phyloP scores from a whole-genome alignment of 2,113 vertebrate species.

The Lepidothrix coronata region DNA sequence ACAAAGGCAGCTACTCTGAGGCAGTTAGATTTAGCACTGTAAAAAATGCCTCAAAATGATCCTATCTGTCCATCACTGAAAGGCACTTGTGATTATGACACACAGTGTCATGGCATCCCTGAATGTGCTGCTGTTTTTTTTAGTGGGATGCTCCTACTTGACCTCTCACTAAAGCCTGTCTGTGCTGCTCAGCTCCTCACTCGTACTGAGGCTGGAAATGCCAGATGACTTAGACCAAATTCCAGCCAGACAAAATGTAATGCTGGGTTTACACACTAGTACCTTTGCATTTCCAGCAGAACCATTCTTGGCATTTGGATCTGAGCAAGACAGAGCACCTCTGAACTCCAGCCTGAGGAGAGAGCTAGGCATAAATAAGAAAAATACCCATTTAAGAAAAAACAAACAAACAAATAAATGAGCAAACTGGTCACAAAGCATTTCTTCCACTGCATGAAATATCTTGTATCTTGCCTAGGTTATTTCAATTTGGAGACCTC shows the following conservation, averaged over 20 bases:
- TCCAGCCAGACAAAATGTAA: neutral
- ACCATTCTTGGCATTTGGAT: neutral
- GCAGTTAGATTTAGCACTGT: neutral
- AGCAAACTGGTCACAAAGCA: neutral
- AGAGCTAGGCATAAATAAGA: neutral
- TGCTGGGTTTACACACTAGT: neutral
- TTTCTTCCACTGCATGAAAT: neutral
- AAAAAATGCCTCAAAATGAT: neutral
- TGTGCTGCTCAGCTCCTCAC: neutral
- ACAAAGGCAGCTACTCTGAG: neutral
- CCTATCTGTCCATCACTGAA: neutral
- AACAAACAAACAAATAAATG: neutral
- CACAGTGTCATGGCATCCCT: neutral
- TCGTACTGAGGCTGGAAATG: neutral
- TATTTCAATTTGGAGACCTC: constrained; percentile 84
- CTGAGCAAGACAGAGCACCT: neutral
- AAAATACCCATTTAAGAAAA: neutral
- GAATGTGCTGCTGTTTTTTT: neutral
- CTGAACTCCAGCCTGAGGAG: neutral
- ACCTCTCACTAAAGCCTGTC: neutral
- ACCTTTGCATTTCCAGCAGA: neutral
- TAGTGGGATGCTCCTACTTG: neutral
- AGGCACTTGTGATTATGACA: fast-evolving
- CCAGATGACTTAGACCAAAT: neutral
- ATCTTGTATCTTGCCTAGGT: constrained; percentile 68